Base-by-base conservation (phyloP, 2,888 invertebrate species). In the Morpho achilles region DNA sequence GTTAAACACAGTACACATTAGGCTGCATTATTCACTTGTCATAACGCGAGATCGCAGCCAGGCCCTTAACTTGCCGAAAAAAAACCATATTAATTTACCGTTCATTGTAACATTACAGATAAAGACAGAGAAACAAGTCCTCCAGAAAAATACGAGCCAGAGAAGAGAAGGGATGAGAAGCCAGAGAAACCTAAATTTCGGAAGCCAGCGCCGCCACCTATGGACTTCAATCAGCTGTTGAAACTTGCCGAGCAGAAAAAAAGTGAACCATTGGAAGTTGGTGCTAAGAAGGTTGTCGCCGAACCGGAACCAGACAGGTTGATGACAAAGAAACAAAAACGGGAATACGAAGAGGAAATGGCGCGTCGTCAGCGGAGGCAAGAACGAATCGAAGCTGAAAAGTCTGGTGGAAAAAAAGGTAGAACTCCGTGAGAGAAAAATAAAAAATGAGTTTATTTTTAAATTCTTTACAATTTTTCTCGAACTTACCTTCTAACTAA, bases 201-300 rank as follows among this genome's bases (percentile, higher is more conserved):
- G 6, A 93, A 90, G 65, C 91, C 91, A 0, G 85, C 91, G 4
- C 95, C 96, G 3, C 95, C 96, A 0, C 94, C 95, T 0, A 92
- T 97, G 79, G 95, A 96, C 79, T 97, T 96, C 75, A 91, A 93
- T 69, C 93, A 95, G 59, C 78, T 98, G 23, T 79, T 98, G 3
- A 95, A 96, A 81, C 84, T 97, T 7, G 97, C 97, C 0, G 96
- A 95, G 68, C 93, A 95, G 73, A 97, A 97, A 75, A 96, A 96
- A 66, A 92, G 93, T 76, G 95, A 96, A 75, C 97, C 97, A 0
- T 77, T 96, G 2, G 91, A 93, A 40, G 72, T 76, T 7, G 76
- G 63, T 7, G 69, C 76, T 7, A 84, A 84, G 64, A 74, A 85
- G 56, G 67, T 60, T 7, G 65, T 69, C 0, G 77, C 93, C 60